phyloP scores from a whole-genome alignment of 2,113 vertebrate species.

The Daubentonia madagascariensis region DNA sequence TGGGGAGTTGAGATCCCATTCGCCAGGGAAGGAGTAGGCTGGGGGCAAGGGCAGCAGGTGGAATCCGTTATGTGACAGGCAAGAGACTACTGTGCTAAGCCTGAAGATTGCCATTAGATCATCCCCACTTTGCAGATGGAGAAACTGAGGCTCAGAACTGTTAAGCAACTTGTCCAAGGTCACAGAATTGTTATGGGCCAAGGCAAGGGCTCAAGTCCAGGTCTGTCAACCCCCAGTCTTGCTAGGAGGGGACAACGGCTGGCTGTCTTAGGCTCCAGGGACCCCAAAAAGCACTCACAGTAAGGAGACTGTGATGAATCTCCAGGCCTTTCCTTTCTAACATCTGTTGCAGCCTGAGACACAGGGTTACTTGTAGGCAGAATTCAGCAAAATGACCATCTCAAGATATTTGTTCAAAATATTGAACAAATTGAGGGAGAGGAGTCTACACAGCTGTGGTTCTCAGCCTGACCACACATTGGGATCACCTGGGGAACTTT shows the following conservation, averaged over 20 bases:
- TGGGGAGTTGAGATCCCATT: not conserved
- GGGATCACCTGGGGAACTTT: not conserved
- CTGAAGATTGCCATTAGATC: not conserved
- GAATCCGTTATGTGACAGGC: not conserved
- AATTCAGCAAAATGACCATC: not conserved
- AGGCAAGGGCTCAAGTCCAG: not conserved
- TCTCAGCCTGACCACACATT: too few relatives aligned
- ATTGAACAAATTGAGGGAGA: too few relatives aligned
- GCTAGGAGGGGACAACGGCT: not conserved
- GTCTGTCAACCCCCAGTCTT: not conserved
- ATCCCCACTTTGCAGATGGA: not conserved
- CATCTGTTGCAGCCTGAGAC: not conserved
- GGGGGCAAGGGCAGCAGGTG: not conserved
- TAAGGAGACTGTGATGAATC: not conserved
- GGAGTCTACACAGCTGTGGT: rapidly evolving
- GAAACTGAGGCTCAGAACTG: not conserved
- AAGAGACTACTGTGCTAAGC: not conserved
- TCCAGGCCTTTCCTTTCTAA: not conserved
- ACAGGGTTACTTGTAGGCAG: not conserved
- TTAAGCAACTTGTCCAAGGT: not conserved
- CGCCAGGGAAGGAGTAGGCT: not conserved
- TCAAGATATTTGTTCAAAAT: not conserved
- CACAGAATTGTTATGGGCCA: not conserved
- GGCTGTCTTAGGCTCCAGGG: not conserved
- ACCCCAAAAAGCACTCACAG: too few relatives aligned